These are phyloP conservation scores for Guaruba guarouba DNA, from an alignment of 2,113 vertebrate genomes.

Conservation along the genomic window DNA sequence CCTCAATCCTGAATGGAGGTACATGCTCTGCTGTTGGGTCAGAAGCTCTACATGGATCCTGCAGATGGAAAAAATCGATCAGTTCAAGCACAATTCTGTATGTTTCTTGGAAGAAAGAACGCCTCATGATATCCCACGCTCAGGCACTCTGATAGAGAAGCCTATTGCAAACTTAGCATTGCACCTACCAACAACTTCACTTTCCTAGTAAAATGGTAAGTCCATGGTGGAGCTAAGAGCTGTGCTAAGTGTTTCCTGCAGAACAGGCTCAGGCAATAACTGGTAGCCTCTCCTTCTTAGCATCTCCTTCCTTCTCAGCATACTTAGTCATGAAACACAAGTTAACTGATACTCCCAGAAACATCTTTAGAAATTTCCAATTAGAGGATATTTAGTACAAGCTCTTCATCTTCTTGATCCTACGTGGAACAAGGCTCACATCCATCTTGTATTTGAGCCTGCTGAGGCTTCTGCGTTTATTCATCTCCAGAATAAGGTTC, in stretches of 20 bases:
- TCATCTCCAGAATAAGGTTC: not conserved
- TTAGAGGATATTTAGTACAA: not conserved
- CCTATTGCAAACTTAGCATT: not conserved
- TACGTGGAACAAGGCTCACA: not conserved
- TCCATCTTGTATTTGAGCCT: not conserved
- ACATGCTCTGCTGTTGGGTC: not conserved
- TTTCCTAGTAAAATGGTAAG: not conserved
- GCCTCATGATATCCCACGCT: rapidly evolving
- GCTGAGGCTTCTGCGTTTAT: not conserved
- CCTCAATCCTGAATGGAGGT: not conserved
- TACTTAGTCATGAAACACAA: not conserved
- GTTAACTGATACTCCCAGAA: not conserved
- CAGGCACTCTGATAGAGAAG: not conserved
- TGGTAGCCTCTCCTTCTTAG: not conserved
- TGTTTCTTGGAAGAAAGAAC: not conserved
- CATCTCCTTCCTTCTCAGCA: not conserved
- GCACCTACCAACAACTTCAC: too few relatives aligned
- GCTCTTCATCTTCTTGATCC: not conserved
- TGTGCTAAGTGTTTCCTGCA: not conserved
- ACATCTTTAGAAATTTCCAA: not conserved
- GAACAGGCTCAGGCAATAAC: not conserved
- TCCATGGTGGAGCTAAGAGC: not conserved
- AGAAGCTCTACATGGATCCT: not conserved
- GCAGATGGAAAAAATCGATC: not conserved
- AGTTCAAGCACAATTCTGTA: not conserved